Percentiles rank a stretch among this genome's conserved stretches.
These are phyloP conservation scores for Pherbina coryleti DNA, from an alignment of 2,888 invertebrate genomes.

Conservation along the genomic window DNA sequence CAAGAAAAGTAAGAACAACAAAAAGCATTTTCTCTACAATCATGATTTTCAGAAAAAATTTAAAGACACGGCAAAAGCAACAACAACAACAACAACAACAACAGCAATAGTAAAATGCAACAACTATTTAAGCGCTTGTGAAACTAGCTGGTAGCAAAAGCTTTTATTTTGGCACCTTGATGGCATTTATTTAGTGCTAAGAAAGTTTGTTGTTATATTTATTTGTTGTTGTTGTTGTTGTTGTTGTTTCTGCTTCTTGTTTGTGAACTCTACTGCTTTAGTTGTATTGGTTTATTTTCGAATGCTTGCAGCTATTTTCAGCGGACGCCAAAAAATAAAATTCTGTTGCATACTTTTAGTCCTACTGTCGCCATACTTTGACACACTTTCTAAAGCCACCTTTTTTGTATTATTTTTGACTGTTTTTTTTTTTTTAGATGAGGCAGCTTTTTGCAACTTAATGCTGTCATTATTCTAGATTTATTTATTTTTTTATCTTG, in stretches of 20 bases:
- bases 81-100: constrained; percentile 4
- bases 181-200: not conserved
- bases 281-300: not conserved
- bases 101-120: not conserved
- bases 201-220: not conserved
- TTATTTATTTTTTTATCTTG: not conserved
- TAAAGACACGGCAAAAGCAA: not conserved
- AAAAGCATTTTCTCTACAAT: too few species aligned
- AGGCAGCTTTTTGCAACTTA: not conserved
- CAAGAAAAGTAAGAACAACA: too few species aligned
- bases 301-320: not conserved
- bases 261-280: not conserved
- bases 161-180: not conserved
- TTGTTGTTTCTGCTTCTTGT: not conserved
- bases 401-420: not conserved
- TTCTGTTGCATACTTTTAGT: constrained; percentile 15
- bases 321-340: not conserved
- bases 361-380: not conserved
- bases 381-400: constrained; percentile 10
- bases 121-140: not conserved
- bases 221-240: not conserved
- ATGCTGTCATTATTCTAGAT: not conserved
- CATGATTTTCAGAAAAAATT: too few species aligned
- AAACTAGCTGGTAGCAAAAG: too few species aligned
- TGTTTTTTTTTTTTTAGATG: not conserved